phyloP scores from a whole-genome alignment of 2,888 invertebrate genomes.

The Ochlodes sylvanus region DNA sequence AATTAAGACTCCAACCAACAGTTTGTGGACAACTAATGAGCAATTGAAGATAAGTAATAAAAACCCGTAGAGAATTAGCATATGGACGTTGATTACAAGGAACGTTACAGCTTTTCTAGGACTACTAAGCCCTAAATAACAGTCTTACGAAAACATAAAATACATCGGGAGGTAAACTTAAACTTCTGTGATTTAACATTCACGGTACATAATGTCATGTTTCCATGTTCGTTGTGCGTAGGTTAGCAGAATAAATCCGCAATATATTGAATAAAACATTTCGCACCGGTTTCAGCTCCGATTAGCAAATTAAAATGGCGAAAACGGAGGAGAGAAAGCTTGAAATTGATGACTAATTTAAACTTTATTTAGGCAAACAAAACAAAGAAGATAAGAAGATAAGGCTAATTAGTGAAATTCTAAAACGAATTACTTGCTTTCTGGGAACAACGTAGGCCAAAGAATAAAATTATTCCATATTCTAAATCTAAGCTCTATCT shows the following conservation, averaged over 20 bases:
- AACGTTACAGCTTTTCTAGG: not conserved
- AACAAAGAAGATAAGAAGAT: too few species aligned
- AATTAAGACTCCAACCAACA: too few species aligned
- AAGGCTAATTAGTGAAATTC: too few species aligned
- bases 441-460: too few species aligned
- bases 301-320: slow-evolving; percentile 31
- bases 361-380: too few species aligned
- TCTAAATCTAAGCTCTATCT: too few species aligned
- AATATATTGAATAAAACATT: slow-evolving; percentile 27
- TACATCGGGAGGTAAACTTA: slow-evolving; percentile 6
- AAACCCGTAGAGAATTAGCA: too few species aligned
- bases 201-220: slow-evolving; percentile 27
- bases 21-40: too few species aligned
- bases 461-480: too few species aligned
- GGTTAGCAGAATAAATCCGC: slow-evolving; percentile 29
- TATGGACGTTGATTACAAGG: too few species aligned
- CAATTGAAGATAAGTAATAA: too few species aligned
- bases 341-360: not conserved
- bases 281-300: slow-evolving; percentile 18
- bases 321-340: not conserved
- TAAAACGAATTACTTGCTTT: too few species aligned
- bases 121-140: not conserved
- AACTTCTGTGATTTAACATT: slow-evolving; percentile 17
- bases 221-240: slow-evolving; percentile 28
- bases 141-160: not conserved